A percentile compares a stretch with the other conserved stretches of the same genome.
Conservation (phyloP, 2,888 invertebrate species). For the Drosophila antonietae region DNA sequence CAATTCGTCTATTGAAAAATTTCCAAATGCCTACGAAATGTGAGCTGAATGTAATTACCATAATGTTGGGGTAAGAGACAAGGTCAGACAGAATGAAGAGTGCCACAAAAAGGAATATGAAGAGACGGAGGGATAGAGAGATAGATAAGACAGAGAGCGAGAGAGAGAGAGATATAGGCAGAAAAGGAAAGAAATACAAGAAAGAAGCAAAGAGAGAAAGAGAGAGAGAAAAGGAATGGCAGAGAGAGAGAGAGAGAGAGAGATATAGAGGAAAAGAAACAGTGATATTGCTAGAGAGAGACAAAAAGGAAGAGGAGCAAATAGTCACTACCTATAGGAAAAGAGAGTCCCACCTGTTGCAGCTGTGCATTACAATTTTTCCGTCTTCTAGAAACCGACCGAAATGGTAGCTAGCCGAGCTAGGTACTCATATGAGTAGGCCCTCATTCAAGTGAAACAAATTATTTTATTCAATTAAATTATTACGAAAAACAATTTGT, state of each 20-base stretch:
- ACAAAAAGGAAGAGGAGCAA: neutral
- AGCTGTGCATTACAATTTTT: neutral
- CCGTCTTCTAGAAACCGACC: neutral
- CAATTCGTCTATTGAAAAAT: neutral
- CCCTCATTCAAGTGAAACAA: neutral
- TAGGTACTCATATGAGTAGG: neutral
- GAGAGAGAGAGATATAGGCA: neutral
- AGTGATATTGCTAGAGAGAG: too few species aligned
- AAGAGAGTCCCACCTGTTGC: neutral
- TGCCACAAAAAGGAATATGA: too few species aligned
- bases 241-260: neutral
- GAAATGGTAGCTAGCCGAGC: neutral
- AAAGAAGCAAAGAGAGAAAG: neutral
- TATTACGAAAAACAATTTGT: constrained; percentile 3
- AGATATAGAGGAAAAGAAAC: neutral
- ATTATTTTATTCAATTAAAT: neutral
- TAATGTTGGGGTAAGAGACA: neutral
- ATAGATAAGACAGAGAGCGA: neutral
- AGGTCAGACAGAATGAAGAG: too few species aligned
- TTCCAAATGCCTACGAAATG: neutral
- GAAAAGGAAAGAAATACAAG: neutral
- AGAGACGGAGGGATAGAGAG: neutral
- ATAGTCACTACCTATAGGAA: neutral
- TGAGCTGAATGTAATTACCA: constrained; percentile 7
- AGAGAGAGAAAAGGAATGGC: neutral